Conservation (phyloP, 2,113 vertebrate species). For the Dasyornis broadbenti region DNA sequence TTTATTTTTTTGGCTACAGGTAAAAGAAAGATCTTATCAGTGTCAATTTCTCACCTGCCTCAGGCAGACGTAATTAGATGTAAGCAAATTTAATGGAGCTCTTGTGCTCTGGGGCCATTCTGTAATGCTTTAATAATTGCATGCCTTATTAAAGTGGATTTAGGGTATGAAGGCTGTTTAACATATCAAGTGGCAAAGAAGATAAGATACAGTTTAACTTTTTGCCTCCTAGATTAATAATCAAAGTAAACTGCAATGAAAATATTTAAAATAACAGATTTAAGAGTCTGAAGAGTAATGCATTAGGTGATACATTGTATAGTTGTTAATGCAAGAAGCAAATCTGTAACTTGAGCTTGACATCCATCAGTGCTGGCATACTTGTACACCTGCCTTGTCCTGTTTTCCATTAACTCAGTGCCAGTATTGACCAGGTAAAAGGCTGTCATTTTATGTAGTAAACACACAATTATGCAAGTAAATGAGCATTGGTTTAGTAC, state of each 20-base stretch:
- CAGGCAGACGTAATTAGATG: slow-evolving; percentile 85
- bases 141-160: slow-evolving; percentile 83
- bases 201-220: slow-evolving; percentile 54
- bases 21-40: slow-evolving; percentile 86
- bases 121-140: slow-evolving; percentile 83
- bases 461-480: slow-evolving; percentile 55
- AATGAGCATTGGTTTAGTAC: slow-evolving; percentile 54
- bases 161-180: slow-evolving; percentile 78
- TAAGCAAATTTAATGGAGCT: slow-evolving; percentile 83
- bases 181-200: slow-evolving; percentile 77
- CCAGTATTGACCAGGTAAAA: slow-evolving; percentile 34
- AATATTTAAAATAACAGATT: slow-evolving; percentile 67
- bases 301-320: neutral
- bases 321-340: slow-evolving; percentile 28
- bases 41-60: slow-evolving; percentile 87
- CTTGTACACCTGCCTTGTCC: neutral
- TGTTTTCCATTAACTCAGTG: slow-evolving; percentile 32
- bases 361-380: neutral
- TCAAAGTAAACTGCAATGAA: slow-evolving; percentile 48
- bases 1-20: slow-evolving; percentile 73
- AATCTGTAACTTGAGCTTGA: slow-evolving; percentile 47
- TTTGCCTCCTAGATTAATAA: slow-evolving; percentile 59
- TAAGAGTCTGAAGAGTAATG: slow-evolving; percentile 7
- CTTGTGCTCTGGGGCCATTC: slow-evolving; percentile 74
- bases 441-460: slow-evolving; percentile 21